Evolutionary conservation across 2,888 invertebrate genomes (phyloP).

Genomic region (Troilus luridus): DNA sequence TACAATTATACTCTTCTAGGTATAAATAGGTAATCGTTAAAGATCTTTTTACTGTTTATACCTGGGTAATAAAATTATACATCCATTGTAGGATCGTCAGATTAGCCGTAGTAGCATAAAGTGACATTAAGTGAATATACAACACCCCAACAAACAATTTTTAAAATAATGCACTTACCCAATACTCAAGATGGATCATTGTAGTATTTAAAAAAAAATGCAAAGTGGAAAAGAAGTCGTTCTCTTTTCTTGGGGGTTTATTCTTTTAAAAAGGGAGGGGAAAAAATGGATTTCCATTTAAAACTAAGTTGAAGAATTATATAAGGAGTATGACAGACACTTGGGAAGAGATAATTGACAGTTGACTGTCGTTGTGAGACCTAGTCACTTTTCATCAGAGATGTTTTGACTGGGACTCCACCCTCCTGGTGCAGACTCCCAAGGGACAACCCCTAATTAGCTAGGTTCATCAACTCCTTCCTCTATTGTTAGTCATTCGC

Average conservation of each 20-base stretch:
- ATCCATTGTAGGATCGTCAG: too few relatives aligned
- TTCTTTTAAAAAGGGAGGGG: neutral
- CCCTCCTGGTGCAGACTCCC: neutral
- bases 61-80: too few relatives aligned
- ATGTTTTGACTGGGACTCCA: neutral
- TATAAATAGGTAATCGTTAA: too few relatives aligned
- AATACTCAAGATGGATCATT: too few relatives aligned
- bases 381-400: constrained; percentile 39
- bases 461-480: neutral
- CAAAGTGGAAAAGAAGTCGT: too few relatives aligned
- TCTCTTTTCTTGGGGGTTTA: neutral
- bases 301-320: constrained; percentile 37
- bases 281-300: neutral
- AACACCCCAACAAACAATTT: too few relatives aligned
- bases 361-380: constrained; percentile 13
- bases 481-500: constrained; percentile 24
- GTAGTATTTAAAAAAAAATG: too few relatives aligned
- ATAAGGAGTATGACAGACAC: constrained; percentile 23
- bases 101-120: too few relatives aligned
- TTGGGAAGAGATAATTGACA: constrained; percentile 1
- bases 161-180: too few relatives aligned
- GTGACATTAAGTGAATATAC: too few relatives aligned
- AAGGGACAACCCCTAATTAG: neutral
- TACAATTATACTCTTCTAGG: too few relatives aligned
- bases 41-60: too few relatives aligned